Evolutionary conservation across 92 coral and sea anemone genomes (phyloP).

Genomic region (Isaurus tuberculatus): DNA sequence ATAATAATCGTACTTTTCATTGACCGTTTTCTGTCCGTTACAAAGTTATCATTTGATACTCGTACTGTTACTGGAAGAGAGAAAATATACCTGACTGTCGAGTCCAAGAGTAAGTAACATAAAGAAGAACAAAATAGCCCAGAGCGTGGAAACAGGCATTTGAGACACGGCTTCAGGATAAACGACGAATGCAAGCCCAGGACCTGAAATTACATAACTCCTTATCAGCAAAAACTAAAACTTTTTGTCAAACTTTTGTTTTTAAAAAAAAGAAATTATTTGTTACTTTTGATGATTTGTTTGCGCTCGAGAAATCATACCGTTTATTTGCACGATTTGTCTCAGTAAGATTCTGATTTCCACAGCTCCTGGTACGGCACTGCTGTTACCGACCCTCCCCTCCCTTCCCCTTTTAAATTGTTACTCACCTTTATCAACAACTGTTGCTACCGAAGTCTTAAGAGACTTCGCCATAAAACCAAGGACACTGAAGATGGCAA

Average conservation of each 20-base stretch:
- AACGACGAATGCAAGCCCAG: slow-evolving; percentile 29
- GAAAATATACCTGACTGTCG: slow-evolving; percentile 16
- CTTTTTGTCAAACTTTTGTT: not conserved
- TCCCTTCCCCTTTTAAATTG: not conserved
- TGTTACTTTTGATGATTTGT: not conserved
- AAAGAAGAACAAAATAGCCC: slow-evolving; percentile 35
- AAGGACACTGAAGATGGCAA: slow-evolving; percentile 62
- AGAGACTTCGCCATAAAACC: slow-evolving; percentile 58
- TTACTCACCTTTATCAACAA: slow-evolving; percentile 56
- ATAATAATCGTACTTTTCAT: too few species aligned
- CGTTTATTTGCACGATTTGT: not conserved
- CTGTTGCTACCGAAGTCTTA: slow-evolving; percentile 39
- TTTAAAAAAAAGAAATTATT: not conserved
- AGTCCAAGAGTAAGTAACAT: slow-evolving; percentile 30
- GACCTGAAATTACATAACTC: slow-evolving; percentile 11
- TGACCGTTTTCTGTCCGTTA: too few species aligned
- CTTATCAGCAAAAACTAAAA: not conserved
- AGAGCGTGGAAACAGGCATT: slow-evolving; percentile 38
- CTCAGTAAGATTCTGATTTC: not conserved
- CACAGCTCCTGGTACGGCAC: not conserved
- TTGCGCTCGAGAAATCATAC: not conserved
- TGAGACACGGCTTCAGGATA: slow-evolving; percentile 37
- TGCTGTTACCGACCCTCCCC: not conserved
- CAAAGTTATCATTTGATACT: too few species aligned
- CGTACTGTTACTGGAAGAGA: not conserved